Evolutionary conservation across 2,888 invertebrate genomes (phyloP).

Genomic region (Brenthis ino): DNA sequence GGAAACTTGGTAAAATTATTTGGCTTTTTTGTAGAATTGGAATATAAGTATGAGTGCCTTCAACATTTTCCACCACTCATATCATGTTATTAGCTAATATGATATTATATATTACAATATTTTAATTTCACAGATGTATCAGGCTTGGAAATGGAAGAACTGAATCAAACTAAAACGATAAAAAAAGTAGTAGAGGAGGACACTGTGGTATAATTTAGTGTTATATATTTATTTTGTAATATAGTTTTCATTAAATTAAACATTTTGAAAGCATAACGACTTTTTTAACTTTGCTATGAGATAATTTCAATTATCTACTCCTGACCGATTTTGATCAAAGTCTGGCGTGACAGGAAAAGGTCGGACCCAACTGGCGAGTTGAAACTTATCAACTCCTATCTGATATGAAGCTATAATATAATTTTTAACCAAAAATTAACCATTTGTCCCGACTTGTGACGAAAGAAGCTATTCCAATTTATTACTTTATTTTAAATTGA

Average conservation of each 20-base stretch:
- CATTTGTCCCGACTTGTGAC: too few species aligned
- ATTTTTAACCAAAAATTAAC: too few species aligned
- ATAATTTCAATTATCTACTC: background rate
- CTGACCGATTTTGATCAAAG: too few species aligned
- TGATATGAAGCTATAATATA: too few species aligned
- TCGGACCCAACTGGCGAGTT: too few species aligned
- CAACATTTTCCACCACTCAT: too few species aligned
- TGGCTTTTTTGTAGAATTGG: background rate
- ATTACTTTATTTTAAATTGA: too few species aligned
- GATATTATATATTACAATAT: constrained; percentile 8
- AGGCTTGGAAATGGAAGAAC: constrained; percentile 53
- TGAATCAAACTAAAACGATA: constrained; percentile 36
- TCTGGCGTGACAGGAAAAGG: too few species aligned
- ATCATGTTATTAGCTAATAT: background rate
- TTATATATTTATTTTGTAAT: background rate
- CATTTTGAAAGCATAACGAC: background rate
- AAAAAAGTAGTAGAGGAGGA: constrained; percentile 46
- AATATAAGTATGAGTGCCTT: too few species aligned
- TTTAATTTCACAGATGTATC: constrained; percentile 54
- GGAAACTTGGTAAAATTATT: too few species aligned
- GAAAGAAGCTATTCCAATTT: too few species aligned
- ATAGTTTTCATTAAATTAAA: constrained; percentile 6
- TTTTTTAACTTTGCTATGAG: background rate
- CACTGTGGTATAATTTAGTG: constrained; percentile 42
- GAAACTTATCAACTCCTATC: too few species aligned